Evolutionary conservation across 2,797 vertebrate genomes (phyloP).

Genomic region (Pogoniulus pusillus): DNA sequence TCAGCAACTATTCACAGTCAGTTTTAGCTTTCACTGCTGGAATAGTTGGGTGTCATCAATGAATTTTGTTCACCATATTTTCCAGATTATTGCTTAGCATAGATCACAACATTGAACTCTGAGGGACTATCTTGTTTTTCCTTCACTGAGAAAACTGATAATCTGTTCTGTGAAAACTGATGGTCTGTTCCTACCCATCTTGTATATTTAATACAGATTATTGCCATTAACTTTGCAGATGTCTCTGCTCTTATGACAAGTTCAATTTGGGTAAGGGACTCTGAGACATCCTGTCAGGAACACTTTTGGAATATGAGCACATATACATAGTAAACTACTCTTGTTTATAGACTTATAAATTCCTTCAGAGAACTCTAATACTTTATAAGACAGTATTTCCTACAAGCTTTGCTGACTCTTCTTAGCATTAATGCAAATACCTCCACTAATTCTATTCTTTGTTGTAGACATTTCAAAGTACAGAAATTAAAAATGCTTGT

Average conservation of each 20-base stretch:
- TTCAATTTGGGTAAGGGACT: neutral
- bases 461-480: neutral
- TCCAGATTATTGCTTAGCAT: neutral
- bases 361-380: neutral
- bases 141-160: neutral
- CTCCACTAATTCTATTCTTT: neutral
- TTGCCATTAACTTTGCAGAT: neutral
- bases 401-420: neutral
- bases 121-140: neutral
- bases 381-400: neutral
- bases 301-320: neutral
- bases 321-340: neutral
- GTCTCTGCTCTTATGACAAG: neutral
- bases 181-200: neutral
- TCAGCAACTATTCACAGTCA: neutral
- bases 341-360: neutral
- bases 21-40: neutral
- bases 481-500: neutral
- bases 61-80: neutral
- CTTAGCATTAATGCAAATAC: neutral
- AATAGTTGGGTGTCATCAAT: neutral
- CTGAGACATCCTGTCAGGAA: neutral
- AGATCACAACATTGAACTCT: neutral
- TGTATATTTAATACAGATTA: neutral
- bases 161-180: neutral